Percentiles rank a stretch among this genome's conserved stretches.
Conservation (phyloP, 2,113 vertebrate species). For the Charina bottae region DNA sequence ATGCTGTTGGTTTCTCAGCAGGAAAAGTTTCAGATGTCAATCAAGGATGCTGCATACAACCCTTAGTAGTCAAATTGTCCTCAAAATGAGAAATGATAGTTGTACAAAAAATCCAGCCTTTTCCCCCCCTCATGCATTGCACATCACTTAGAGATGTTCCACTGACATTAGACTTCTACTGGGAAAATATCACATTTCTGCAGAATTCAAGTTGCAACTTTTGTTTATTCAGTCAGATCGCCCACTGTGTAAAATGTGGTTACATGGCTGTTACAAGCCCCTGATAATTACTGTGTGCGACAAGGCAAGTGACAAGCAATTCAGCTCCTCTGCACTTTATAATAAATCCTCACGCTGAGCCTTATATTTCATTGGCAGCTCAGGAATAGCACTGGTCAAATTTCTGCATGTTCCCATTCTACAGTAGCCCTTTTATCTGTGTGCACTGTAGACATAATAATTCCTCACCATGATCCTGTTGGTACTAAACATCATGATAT, state of each 20-base stretch:
- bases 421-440: background rate
- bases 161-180: background rate
- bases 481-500: background rate
- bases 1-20: background rate
- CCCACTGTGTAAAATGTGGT: background rate
- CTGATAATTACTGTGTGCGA: background rate
- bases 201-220: background rate
- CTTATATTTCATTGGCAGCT: background rate
- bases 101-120: background rate
- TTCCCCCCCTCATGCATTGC: background rate
- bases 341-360: background rate
- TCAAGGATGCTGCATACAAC: background rate
- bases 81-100: background rate
- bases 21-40: background rate
- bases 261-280: background rate
- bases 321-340: background rate
- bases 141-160: background rate
- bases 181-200: background rate
- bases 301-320: conserved; percentile 6
- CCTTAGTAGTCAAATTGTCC: background rate
- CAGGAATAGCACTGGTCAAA: background rate
- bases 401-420: background rate
- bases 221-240: background rate
- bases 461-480: background rate
- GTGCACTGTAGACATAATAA: background rate